phyloP scores from a whole-genome alignment of 2,113 vertebrate genomes.

The Gallinago paraguaiae region DNA sequence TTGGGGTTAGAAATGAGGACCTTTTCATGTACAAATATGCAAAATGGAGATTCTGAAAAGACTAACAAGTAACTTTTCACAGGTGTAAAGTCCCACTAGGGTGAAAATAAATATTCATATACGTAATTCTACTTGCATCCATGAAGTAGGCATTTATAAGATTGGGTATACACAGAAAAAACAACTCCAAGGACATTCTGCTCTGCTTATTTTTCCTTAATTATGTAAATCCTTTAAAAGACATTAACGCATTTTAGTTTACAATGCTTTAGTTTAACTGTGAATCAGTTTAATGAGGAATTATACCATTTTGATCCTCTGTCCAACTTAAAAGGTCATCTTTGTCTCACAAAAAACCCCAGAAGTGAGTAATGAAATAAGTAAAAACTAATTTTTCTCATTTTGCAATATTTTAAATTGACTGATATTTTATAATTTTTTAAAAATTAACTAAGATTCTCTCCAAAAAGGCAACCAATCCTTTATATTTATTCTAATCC shows the following conservation, averaged over 20 bases:
- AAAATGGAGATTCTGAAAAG: not conserved
- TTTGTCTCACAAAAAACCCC: not conserved
- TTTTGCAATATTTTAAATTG: not conserved
- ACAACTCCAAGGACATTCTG: not conserved
- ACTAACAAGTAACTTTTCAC: not conserved
- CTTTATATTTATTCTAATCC: not conserved
- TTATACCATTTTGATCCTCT: not conserved
- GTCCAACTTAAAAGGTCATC: not conserved
- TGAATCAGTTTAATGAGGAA: not conserved
- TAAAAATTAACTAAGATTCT: not conserved
- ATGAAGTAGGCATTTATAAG: not conserved
- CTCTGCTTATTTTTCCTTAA: not conserved
- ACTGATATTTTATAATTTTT: not conserved
- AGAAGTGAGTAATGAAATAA: not conserved
- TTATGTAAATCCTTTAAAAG: not conserved
- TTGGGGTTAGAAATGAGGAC: not conserved
- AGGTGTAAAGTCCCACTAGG: not conserved
- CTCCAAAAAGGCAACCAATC: not conserved
- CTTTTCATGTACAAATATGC: not conserved
- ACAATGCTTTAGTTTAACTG: not conserved
- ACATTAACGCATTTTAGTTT: not conserved
- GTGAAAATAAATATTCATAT: not conserved
- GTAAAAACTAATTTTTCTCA: not conserved
- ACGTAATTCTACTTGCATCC: not conserved
- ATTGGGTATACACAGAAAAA: not conserved